Evolutionary conservation across 2,888 invertebrate species (phyloP).

Genomic region (Ophioninae sp.): DNA sequence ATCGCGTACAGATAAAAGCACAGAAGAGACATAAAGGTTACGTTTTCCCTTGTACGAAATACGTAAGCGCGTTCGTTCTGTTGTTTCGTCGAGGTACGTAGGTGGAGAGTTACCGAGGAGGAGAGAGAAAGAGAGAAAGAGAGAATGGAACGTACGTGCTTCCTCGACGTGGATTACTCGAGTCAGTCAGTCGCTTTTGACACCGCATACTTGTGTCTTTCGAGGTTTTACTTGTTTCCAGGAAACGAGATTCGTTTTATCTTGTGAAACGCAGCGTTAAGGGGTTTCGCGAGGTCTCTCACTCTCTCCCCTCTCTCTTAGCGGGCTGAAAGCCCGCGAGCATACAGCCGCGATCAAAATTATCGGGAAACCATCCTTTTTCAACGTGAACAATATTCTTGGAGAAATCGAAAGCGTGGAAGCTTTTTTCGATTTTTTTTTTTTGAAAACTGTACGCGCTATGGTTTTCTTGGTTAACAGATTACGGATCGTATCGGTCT

Average conservation of each 20-base stretch:
- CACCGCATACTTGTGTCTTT: slow-evolving; percentile 15
- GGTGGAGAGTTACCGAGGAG: background rate
- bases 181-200: slow-evolving; percentile 13
- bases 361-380: background rate
- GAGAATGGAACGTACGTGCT: slow-evolving; percentile 47
- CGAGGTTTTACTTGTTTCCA: slow-evolving; percentile 41
- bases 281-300: slow-evolving; percentile 9
- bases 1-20: background rate
- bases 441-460: too few relatives aligned
- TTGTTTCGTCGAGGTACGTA: slow-evolving; percentile 30
- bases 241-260: slow-evolving; percentile 60
- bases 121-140: background rate
- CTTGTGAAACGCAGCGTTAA: slow-evolving; percentile 31
- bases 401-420: too few relatives aligned
- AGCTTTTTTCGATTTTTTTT: too few relatives aligned
- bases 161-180: slow-evolving; percentile 27
- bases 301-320: background rate
- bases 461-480: too few relatives aligned
- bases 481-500: too few relatives aligned
- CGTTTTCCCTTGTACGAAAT: slow-evolving; percentile 27
- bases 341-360: background rate
- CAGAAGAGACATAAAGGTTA: slow-evolving; percentile 16
- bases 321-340: background rate
- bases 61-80: slow-evolving; percentile 45
- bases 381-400: background rate